Evolutionary conservation across 2,113 vertebrate species (phyloP).

Genomic region (Cephalopterus ornatus): DNA sequence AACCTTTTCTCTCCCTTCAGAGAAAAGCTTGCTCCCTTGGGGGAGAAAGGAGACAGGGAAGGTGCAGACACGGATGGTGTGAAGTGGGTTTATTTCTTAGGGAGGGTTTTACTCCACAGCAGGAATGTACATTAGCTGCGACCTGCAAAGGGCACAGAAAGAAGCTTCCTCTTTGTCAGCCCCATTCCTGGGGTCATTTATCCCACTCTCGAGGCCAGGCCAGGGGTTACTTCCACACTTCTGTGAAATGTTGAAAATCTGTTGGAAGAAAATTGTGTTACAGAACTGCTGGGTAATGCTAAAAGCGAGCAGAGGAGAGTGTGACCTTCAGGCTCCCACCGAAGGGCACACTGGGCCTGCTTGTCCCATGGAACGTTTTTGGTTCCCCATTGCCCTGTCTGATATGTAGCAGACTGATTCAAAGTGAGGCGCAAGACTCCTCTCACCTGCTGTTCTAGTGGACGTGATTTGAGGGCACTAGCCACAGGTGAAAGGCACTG

Average conservation of each 20-base stretch:
- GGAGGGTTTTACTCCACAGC: not conserved
- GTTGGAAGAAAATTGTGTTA: not conserved
- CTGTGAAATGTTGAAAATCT: slow-evolving; percentile 24
- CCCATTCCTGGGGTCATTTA: not conserved
- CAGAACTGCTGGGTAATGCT: slow-evolving; percentile 33
- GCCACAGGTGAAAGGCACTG: not conserved
- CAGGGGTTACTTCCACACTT: not conserved
- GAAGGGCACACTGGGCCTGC: slow-evolving; percentile 64
- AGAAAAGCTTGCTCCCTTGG: not conserved
- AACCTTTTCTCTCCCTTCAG: slow-evolving; percentile 68
- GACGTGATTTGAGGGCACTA: not conserved
- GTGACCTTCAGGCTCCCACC: slow-evolving; percentile 78
- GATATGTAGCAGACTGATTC: not conserved
- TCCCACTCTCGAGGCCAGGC: not conserved
- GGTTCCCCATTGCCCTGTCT: not conserved
- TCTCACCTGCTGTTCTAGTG: not conserved
- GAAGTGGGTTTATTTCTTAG: not conserved
- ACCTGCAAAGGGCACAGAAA: not conserved
- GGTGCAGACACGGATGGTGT: not conserved
- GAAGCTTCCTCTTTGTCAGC: not conserved
- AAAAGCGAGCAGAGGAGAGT: slow-evolving; percentile 38
- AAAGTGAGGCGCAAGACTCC: not conserved
- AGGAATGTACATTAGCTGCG: not conserved
- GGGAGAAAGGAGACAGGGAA: not conserved
- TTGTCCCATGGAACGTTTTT: slow-evolving; percentile 1